Percentiles rank a stretch among this genome's conserved stretches.
phyloP scores from a whole-genome alignment of 2,797 vertebrate genomes.

The Fratercula arctica region DNA sequence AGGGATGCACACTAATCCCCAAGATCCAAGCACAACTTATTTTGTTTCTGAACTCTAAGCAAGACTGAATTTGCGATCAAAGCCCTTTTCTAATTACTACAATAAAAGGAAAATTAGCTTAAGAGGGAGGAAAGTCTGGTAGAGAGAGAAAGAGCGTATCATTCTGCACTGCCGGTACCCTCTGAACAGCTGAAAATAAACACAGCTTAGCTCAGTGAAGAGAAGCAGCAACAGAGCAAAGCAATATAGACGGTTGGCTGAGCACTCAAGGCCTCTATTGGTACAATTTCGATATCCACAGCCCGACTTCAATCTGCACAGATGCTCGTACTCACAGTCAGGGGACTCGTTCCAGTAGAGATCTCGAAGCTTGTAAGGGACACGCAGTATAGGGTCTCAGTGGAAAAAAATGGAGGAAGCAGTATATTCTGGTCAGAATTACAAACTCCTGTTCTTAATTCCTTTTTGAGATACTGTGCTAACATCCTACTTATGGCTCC shows the following conservation, averaged over 20 bases:
- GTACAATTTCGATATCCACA: neutral
- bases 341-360: neutral
- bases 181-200: neutral
- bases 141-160: neutral
- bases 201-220: neutral
- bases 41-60: constrained; percentile 42
- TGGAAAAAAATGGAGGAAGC: neutral
- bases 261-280: neutral
- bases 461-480: neutral
- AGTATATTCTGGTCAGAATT: neutral
- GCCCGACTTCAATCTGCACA: neutral
- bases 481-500: neutral
- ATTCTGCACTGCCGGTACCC: neutral
- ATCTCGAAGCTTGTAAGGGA: neutral
- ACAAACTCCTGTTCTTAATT: neutral
- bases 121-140: neutral
- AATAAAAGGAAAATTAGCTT: constrained; percentile 56
- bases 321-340: neutral
- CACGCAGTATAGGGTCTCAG: neutral
- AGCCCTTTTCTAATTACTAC: constrained; percentile 41
- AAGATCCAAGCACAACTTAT: constrained; percentile 11
- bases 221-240: neutral
- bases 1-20: neutral
- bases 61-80: constrained; percentile 34
- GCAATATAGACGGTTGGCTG: neutral